Percentiles rank a stretch among this genome's conserved stretches.
These are phyloP conservation scores for Hypanus sabinus DNA, from an alignment of 2,113 vertebrate genomes.

Conservation along the genomic window DNA sequence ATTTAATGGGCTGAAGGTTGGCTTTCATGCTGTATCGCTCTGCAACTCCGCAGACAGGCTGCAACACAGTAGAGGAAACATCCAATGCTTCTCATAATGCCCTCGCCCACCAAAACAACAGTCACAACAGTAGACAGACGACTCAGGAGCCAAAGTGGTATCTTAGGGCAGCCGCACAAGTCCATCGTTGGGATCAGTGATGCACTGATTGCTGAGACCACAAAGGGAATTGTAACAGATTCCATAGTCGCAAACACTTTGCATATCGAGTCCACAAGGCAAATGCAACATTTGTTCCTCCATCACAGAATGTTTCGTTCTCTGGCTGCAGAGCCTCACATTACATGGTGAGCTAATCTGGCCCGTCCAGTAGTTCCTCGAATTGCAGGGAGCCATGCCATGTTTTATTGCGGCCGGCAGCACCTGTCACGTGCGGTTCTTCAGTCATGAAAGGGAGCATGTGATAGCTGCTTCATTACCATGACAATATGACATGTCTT, in stretches of 20 bases:
- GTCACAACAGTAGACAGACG: not conserved
- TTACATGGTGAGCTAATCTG: not conserved
- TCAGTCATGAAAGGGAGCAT: slow-evolving; percentile 20
- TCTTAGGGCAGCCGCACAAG: not conserved
- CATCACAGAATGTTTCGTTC: not conserved
- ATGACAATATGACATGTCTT: not conserved
- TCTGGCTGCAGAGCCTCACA: not conserved
- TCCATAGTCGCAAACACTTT: not conserved
- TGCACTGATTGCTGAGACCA: too few relatives aligned
- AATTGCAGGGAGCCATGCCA: not conserved
- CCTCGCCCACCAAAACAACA: not conserved
- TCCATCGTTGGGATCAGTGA: not conserved
- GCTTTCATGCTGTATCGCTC: too few relatives aligned
- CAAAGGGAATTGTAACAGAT: too few relatives aligned
- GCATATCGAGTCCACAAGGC: not conserved
- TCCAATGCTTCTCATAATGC: not conserved
- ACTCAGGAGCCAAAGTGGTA: not conserved
- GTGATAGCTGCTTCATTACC: slow-evolving; percentile 10
- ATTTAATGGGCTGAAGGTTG: too few relatives aligned
- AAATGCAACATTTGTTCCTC: not conserved
- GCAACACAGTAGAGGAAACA: too few relatives aligned
- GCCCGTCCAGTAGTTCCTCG: not conserved
- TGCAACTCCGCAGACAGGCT: not conserved
- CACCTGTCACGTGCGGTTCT: not conserved
- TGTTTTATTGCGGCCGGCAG: slow-evolving; percentile 8